Base-by-base conservation (phyloP, 2,797 vertebrate species). In the Austrolebias charrua region DNA sequence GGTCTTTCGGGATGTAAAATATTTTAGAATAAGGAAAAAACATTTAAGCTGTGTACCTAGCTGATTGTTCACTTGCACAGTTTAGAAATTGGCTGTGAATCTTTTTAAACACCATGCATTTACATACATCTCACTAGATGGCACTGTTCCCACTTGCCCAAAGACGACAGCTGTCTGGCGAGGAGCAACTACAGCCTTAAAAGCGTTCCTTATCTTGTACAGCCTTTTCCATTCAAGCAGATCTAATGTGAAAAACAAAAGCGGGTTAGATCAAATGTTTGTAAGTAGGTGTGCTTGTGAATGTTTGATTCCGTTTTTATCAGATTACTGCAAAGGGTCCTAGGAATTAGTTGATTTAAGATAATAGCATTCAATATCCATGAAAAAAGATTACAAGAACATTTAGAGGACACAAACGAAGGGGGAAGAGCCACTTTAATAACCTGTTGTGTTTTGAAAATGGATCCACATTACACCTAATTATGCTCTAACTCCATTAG, bases 101-200 rank as follows among this genome's bases (percentile, higher is more conserved):
- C 51, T 69, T 60, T 8, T 60, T 5, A 43, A 35, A 57, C 19
- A 53, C 16, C 50, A 69, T 55, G 13, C 33, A 61, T 55, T 28
- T 54, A 15, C 13, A 60, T 56, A n/a, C 9, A 46, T 50, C 33
- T 73, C 89, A 89, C 89, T 89, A 90, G 89, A 90, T 89, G 87
- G 84, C 90, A 88, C 83, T 90, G 87, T 89, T 88, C 70, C 64
- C 80, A 80, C 86, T 90, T 86, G 68, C 18, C 79, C 47, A 35
- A 43, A 69, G 38, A 50, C 49, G 46, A 43, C 24, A 20, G 40
- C 43, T 55, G 61, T 57, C 54, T 59, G 69, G 49, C 63, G 65
- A 63, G 61, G 19, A 71, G 63, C 42, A 60, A 71, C 55, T 52
- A 5, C 5, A 60, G 71, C 73, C 62, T 62, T 20, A 76, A 65